Percentiles rank a stretch among this genome's conserved stretches.
Evolutionary conservation across 2,113 vertebrate species (phyloP).

Genomic region (Sapajus apella): DNA sequence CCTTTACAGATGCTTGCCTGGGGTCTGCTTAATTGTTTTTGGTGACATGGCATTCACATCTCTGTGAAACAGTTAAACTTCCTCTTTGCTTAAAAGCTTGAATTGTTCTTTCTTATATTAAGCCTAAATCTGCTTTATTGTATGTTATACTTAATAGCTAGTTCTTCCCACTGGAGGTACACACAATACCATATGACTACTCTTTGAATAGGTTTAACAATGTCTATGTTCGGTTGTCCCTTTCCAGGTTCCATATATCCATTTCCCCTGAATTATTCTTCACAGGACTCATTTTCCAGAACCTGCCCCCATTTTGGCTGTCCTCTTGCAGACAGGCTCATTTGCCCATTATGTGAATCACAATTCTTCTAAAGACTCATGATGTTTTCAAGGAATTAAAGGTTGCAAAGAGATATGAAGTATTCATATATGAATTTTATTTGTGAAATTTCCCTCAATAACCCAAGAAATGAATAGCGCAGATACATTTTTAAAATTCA

Average conservation of each 20-base stretch:
- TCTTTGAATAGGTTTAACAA: background rate
- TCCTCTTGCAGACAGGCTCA: background rate
- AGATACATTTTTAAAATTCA: background rate
- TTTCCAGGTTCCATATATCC: background rate
- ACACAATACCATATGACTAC: background rate
- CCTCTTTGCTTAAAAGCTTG: background rate
- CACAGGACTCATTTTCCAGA: background rate
- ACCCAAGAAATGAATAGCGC: background rate
- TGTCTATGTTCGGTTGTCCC: background rate
- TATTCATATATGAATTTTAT: background rate
- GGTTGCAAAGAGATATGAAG: background rate
- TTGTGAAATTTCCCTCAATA: background rate
- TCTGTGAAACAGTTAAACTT: background rate
- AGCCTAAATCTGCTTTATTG: background rate
- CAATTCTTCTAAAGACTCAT: background rate
- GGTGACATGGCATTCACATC: background rate
- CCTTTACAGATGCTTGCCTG: background rate
- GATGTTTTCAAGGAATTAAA: background rate
- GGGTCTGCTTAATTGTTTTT: background rate
- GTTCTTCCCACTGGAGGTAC: background rate
- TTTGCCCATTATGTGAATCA: background rate
- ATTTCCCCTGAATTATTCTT: background rate
- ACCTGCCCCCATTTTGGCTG: background rate
- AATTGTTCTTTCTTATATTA: background rate
- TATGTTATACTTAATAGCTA: background rate